Evolutionary conservation across 2,888 invertebrate genomes (phyloP).

Genomic region (Carterocephalus palaemon): DNA sequence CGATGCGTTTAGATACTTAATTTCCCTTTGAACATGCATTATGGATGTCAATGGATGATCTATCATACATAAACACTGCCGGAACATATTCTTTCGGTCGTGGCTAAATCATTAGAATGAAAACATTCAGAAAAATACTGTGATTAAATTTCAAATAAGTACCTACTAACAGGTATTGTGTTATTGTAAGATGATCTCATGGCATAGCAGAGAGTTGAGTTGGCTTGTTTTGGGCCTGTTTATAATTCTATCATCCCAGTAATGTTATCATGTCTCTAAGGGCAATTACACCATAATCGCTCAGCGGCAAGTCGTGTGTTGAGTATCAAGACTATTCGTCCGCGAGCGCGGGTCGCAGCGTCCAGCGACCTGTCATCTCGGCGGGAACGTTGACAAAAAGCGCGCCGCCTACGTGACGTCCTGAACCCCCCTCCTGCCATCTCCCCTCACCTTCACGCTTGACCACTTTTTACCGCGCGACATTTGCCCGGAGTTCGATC

Average conservation of each 20-base stretch:
- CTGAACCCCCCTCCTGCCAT: constrained; percentile 45
- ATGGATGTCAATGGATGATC: background rate
- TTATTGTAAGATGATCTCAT: no score
- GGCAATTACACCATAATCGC: no score
- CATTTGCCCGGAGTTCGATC: constrained; percentile 80
- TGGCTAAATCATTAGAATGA: no score
- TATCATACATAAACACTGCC: background rate
- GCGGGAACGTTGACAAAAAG: constrained; percentile 79
- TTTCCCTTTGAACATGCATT: constrained; percentile 1
- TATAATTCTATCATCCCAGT: no score
- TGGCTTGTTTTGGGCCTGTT: no score
- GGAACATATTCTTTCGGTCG: background rate
- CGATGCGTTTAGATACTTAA: constrained; percentile 40
- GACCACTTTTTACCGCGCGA: constrained; percentile 79
- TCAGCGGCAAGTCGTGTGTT: constrained; percentile 31
- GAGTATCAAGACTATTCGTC: constrained; percentile 64
- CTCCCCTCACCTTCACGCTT: constrained; percentile 46
- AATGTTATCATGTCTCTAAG: no score
- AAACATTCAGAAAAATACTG: no score
- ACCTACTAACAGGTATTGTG: no score
- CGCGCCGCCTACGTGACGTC: constrained; percentile 78
- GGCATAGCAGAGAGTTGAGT: no score
- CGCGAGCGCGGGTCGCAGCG: constrained; percentile 56
- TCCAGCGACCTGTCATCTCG: constrained; percentile 78
- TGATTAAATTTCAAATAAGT: no score